These are phyloP conservation scores for Proteles cristata DNA, from an alignment of 2,113 vertebrate genomes.

Conservation along the genomic window DNA sequence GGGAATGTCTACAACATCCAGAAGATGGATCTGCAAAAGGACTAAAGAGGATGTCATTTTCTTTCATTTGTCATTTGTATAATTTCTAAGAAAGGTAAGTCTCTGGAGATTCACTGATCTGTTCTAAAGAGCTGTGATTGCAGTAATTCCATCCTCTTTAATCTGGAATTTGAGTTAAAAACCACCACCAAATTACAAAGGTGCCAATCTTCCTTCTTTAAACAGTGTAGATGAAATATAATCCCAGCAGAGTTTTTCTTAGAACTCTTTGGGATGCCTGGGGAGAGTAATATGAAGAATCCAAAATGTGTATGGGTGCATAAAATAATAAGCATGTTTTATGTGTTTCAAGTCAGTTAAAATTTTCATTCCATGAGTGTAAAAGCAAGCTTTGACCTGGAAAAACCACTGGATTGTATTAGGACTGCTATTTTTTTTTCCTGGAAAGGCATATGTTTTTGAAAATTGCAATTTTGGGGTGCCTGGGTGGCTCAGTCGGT, in stretches of 20 bases:
- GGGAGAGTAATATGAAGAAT: constrained; percentile 35
- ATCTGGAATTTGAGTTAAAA: constrained; percentile 64
- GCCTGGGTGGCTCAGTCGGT: too few relatives aligned
- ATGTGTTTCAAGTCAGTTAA: neutral
- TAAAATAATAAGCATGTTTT: constrained; percentile 40
- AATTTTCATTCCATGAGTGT: neutral
- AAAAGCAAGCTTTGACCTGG: constrained; percentile 49
- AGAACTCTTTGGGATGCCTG: constrained; percentile 1
- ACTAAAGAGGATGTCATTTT: neutral
- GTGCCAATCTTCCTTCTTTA: constrained; percentile 32
- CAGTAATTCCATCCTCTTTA: constrained; percentile 35
- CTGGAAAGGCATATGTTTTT: neutral
- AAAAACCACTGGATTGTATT: constrained; percentile 33
- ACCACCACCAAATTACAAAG: constrained; percentile 40
- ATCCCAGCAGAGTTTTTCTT: constrained; percentile 56
- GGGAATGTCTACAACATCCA: neutral
- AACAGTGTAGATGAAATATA: neutral
- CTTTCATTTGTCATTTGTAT: neutral
- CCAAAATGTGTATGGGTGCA: neutral
- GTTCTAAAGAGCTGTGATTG: constrained; percentile 12
- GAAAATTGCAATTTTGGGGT: neutral
- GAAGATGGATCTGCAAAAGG: neutral
- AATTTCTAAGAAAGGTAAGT: constrained; percentile 14
- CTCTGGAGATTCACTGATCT: neutral
- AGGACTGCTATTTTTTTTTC: neutral